Conservation (phyloP, 2,113 vertebrate species). For the Malaclemys terrapin region DNA sequence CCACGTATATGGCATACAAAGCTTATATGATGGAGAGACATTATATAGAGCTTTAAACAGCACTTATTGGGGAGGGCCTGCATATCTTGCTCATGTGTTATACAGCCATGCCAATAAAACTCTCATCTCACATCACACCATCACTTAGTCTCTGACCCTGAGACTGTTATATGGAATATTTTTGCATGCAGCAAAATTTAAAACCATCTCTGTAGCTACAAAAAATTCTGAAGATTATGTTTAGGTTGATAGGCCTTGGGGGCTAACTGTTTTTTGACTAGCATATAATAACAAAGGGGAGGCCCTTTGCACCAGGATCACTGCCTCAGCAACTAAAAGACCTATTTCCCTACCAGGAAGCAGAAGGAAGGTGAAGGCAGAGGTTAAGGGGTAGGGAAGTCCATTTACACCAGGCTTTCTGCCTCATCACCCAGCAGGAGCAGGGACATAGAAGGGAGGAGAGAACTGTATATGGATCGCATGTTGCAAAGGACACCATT, state of each 20-base stretch:
- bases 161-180: rapidly evolving
- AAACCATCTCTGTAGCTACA: rapidly evolving
- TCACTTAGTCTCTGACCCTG: background rate
- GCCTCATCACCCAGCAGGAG: background rate
- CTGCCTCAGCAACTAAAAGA: background rate
- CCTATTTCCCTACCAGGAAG: background rate
- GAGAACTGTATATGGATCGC: background rate
- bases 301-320: background rate
- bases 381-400: background rate
- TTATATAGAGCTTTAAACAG: background rate
- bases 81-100: background rate
- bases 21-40: background rate
- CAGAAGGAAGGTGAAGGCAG: background rate
- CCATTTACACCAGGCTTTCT: background rate
- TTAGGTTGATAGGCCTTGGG: background rate
- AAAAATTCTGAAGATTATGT: background rate
- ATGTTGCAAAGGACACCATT: background rate
- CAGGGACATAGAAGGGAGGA: background rate
- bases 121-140: background rate
- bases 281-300: background rate
- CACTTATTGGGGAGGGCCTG: background rate
- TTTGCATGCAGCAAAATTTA: background rate
- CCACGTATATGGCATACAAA: background rate
- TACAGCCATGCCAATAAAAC: background rate
- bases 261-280: background rate